A percentile compares a stretch with the other conserved stretches of the same genome.
Evolutionary conservation across 2,113 vertebrate species (phyloP).

Genomic region (Trachemys scripta): DNA sequence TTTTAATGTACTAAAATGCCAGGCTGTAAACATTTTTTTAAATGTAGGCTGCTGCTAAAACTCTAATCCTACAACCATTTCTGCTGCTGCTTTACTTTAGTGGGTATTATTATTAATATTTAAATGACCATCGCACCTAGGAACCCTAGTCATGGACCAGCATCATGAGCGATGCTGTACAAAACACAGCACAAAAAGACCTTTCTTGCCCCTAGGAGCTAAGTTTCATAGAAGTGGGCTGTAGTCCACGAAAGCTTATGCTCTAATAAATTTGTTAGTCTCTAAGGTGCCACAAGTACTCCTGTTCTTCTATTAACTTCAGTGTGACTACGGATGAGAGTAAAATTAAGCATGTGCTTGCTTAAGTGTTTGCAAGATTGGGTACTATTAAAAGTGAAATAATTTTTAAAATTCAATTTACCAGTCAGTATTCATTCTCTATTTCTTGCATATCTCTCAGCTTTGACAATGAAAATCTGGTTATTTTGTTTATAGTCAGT

Average conservation of each 20-base stretch:
- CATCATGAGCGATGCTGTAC: background rate
- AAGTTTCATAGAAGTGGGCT: background rate
- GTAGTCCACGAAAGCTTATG: too few relatives aligned
- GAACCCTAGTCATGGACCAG: background rate
- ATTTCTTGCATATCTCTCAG: background rate
- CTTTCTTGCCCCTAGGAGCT: background rate
- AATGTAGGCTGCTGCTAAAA: background rate
- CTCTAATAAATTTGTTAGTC: too few relatives aligned
- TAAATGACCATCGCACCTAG: background rate
- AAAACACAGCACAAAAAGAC: background rate
- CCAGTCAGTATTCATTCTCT: background rate
- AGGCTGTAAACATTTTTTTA: background rate
- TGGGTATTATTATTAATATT: background rate
- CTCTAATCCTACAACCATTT: background rate
- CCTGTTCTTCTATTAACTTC: background rate
- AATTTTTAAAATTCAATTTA: background rate
- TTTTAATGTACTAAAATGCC: background rate
- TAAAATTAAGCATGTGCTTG: background rate
- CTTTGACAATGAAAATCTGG: background rate
- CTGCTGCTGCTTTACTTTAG: fast-evolving
- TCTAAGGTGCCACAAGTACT: too few relatives aligned
- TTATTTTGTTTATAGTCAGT: background rate
- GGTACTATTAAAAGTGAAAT: background rate
- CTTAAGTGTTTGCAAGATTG: background rate
- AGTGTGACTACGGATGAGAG: background rate